Evolutionary conservation across 2,888 invertebrate species (phyloP), one percentile per base, ranked within the genome.

Genomic region (Melanophora roralis): DNA sequence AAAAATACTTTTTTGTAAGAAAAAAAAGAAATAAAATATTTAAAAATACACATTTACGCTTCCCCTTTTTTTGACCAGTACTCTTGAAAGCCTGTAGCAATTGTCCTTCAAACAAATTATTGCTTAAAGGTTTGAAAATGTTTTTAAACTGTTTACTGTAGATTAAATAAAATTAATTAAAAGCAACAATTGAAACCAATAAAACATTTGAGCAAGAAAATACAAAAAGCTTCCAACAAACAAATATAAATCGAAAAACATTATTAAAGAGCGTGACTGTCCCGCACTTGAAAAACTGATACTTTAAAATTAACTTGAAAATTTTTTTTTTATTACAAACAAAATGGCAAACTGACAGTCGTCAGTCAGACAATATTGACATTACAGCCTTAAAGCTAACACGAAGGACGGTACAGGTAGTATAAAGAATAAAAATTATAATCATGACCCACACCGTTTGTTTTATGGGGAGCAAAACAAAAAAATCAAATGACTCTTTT

Each of bases 341-440:
- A 19, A 53, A 78, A 68, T 45, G 36, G 19, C 49, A 40, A 77
- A 64, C n/a, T 47, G 47, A 65, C 19, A 19, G 19, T 3, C 40
- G 3, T 14, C 23, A 38, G 38, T 49, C 21, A 43, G 83, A 34
- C 82, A 85, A 85, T 68, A 75, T 67, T 78, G 79, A 73, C 78
- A 59, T 55, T 69, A 76, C 59, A 53, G 45, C 71, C 62, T 49
- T 57, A 64, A 64, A 72, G 38, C 53, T 45, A 72, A 40, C 71
- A 78, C 65, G 74, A 78, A 75, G 62, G 60, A 62, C 64, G 23
- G 3, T 27, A 6, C 6, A 5, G 6, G 67, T 14, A 49, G 45
- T 68, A 32, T 34, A 40, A 57, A 67, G n/a, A 40, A 53, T 47
- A 62, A 59, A 68, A 57, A 47, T 40, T 27, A 67, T 68, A 74